Base-by-base conservation (phyloP, 2,113 vertebrate species). In the Pao palembangensis region DNA sequence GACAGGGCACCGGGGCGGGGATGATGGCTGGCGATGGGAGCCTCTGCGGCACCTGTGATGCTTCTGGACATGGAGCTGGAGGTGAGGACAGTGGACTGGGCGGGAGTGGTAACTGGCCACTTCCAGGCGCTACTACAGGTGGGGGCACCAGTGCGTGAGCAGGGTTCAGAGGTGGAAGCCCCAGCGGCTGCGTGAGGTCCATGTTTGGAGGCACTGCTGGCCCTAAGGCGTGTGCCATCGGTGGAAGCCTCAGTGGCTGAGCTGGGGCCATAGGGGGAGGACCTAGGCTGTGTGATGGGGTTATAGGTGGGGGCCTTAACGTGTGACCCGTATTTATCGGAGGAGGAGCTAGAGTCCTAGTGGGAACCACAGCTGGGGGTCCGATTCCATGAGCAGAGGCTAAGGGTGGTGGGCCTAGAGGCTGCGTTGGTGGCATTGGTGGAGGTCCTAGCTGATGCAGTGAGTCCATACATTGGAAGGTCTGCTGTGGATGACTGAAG, bases 401-500 rank as follows among this genome's bases (percentile, higher is more conserved):
- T 20, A 88, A 67, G 21, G 83, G 82, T 17, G 87, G 83, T 10
- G 81, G 80, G 50, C 83, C 76, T 1, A 85, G 81, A 54, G 75
- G 61, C 41, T 83, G 85, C 0, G 71, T 57, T 17, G 85, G 85
- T 0, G 67, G 78, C 82, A 88, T 82, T 5, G 85, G 81, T 1
- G 84, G 84, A 43, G 85, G 87, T 64, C 85, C 74, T 47, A 90
- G 73, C 28, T 81, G 78, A 61, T 85, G 87, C 64, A 87, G 78
- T 70, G 94, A 87, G 83, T 94, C 93, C 90, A 95, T 92, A 81
- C 90, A 92, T 72, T 88, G 91, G 72, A 88, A 92, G 58, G 87
- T 84, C 84, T 84, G 89, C 52, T 87, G 90, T 13, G 76, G 86
- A 75, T 88, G 81, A 69, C 91, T 94, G 91, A 89, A 91, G 88